Evolutionary conservation across 2,113 vertebrate genomes (phyloP).

Genomic region (Cyanocitta stelleri): DNA sequence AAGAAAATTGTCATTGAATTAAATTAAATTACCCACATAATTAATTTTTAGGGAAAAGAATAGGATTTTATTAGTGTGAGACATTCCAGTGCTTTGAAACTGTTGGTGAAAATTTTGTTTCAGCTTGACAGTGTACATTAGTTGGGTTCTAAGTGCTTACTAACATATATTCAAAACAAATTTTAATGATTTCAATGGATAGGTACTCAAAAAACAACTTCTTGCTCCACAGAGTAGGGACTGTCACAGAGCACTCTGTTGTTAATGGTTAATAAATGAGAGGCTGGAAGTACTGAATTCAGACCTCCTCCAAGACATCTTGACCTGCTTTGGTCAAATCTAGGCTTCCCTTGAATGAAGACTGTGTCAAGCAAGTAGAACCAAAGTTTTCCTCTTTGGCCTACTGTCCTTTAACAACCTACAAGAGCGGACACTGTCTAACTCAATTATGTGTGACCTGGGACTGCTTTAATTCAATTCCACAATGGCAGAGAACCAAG

Average conservation of each 20-base stretch:
- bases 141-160: neutral
- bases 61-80: neutral
- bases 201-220: neutral
- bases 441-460: conserved; percentile 64
- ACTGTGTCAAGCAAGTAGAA: neutral
- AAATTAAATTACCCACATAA: neutral
- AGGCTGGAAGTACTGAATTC: neutral
- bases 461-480: conserved; percentile 52
- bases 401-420: conserved; percentile 34
- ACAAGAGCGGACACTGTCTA: conserved; percentile 1
- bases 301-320: neutral
- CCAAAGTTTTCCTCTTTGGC: conserved; percentile 5
- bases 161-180: neutral
- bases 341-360: neutral
- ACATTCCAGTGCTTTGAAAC: neutral
- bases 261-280: neutral
- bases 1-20: neutral
- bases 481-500: conserved; percentile 53
- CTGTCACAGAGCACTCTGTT: neutral
- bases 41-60: neutral
- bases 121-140: neutral
- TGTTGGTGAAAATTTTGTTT: neutral
- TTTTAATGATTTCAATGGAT: neutral
- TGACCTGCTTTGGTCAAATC: neutral
- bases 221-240: neutral